Evolutionary conservation across 2,888 invertebrate species (phyloP), one percentile per base, ranked within the genome.

Genomic region (Anthophora plumipes): DNA sequence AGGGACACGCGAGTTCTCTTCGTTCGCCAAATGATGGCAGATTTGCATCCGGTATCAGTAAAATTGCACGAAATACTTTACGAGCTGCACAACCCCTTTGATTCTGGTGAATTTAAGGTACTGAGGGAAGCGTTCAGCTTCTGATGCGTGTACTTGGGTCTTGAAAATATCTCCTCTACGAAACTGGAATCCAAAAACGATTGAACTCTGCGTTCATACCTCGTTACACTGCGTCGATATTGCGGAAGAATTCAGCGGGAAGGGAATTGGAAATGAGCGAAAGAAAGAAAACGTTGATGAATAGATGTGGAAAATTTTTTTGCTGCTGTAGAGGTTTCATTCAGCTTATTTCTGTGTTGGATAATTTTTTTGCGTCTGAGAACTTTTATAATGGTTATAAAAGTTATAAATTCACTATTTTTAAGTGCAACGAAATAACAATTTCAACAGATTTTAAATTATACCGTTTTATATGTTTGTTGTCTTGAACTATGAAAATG

Each of bases 31-130:
- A 25, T 57, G 11, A 22, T 41, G 14, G 54, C 55, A 61, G 41
- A 63, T 81, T 76, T 82, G 61, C 67, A 79, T 77, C 43, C 79
- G 55, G 66, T 73, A 80, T 66, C 54, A 72, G 48, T 63, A 52
- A 80, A 82, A 75, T 80, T 80, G 54, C 59, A 46, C 69, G 70
- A 59, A 72, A 69, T 54, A 61, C 55, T 67, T 61, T 50, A 54
- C 55, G 67, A 50, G 22, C 59, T 43, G 61, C 64, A n/a, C 67
- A 72, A 73, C 54, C 61, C 60, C 61, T 63, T 70, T 63, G 63
- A 80, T 52, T 25, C 41, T 20, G 64, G 52, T 46, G 54, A 57
- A 48, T 41, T 72, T 22, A 43, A 68, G 57, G 37, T 63, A 48
- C 31, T 50, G 37, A 25, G 11, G 31, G 63, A 25, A 25, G 73